Conservation (phyloP, 2,888 invertebrate species). For the Sesamia inferens region DNA sequence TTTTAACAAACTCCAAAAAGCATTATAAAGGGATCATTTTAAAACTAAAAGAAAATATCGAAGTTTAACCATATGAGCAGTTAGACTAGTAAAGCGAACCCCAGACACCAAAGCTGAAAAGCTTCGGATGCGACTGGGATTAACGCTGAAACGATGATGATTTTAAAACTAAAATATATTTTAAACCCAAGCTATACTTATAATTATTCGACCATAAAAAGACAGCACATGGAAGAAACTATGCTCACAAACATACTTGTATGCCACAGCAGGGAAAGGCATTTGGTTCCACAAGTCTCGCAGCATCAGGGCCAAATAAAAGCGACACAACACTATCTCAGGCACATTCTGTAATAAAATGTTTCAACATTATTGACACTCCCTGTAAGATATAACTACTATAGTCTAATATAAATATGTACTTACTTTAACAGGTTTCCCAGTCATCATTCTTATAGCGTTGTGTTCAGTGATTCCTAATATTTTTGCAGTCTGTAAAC, state of each 20-base stretch:
- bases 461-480: slow-evolving; percentile 95
- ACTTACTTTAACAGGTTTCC: slow-evolving; percentile 91
- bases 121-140: too few relatives aligned
- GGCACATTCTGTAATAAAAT: slow-evolving; percentile 87
- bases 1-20: too few relatives aligned
- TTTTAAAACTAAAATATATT: neutral
- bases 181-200: neutral
- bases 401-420: neutral
- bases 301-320: slow-evolving; percentile 96
- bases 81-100: too few relatives aligned
- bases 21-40: too few relatives aligned
- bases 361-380: neutral
- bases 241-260: slow-evolving; percentile 82
- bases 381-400: neutral
- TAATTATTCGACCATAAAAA: too few relatives aligned
- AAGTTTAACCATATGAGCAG: too few relatives aligned
- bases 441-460: slow-evolving; percentile 92
- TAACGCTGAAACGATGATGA: too few relatives aligned
- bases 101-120: too few relatives aligned
- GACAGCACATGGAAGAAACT: too few relatives aligned
- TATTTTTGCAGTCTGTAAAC: slow-evolving; percentile 92
- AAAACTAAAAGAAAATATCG: too few relatives aligned
- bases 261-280: slow-evolving; percentile 92
- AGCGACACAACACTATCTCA: slow-evolving; percentile 92
- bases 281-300: slow-evolving; percentile 93